phyloP scores from a whole-genome alignment of 2,888 invertebrate species.

The Thysanoteuthis rhombus region DNA sequence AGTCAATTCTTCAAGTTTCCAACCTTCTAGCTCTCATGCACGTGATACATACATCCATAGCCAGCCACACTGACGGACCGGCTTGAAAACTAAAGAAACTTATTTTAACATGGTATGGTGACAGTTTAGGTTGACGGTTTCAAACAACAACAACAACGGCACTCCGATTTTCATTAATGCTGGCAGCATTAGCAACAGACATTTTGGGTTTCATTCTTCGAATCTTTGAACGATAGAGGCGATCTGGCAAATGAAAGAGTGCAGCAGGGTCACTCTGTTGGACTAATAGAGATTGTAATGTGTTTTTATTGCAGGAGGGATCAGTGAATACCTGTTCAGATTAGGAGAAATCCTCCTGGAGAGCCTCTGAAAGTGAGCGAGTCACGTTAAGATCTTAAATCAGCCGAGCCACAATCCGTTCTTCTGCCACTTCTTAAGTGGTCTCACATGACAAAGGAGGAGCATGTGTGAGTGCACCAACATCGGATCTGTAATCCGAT shows the following conservation, averaged over 20 bases:
- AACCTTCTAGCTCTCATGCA: too few relatives aligned
- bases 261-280: background rate
- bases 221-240: background rate
- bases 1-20: too few relatives aligned
- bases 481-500: slow-evolving; percentile 12
- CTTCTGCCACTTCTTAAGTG: background rate
- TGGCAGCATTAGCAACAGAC: background rate
- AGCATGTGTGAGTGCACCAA: background rate
- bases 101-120: too few relatives aligned
- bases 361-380: background rate
- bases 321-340: background rate
- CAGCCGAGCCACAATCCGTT: background rate
- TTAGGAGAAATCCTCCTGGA: background rate
- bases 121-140: too few relatives aligned
- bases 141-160: too few relatives aligned
- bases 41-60: too few relatives aligned
- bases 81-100: too few relatives aligned
- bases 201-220: background rate
- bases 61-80: too few relatives aligned
- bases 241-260: background rate
- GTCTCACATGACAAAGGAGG: background rate
- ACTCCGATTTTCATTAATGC: too few relatives aligned
- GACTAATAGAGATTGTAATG: background rate
- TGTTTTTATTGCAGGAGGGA: background rate
- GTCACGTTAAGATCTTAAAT: background rate